phyloP scores from a whole-genome alignment of 2,113 vertebrate species.

The Scomber japonicus region DNA sequence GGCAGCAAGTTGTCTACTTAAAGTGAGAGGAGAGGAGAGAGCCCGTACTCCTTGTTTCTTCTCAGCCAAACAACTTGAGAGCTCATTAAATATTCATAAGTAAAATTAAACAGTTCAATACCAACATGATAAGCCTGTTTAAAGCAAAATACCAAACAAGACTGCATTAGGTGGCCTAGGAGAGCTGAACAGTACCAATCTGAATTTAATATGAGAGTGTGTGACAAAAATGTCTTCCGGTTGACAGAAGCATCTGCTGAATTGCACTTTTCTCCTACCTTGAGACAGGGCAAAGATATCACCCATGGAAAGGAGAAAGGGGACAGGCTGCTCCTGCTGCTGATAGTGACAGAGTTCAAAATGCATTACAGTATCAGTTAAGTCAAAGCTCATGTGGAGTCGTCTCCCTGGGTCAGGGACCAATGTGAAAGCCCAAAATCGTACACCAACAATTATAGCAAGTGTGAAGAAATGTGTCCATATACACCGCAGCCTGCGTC shows the following conservation, averaged over 20 bases:
- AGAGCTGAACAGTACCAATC: conserved; percentile 5
- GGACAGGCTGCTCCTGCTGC: conserved; percentile 38
- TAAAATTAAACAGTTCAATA: conserved; percentile 61
- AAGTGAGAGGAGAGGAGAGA: conserved; percentile 1
- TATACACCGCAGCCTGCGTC: conserved; percentile 20
- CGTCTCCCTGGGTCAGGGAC: conserved; percentile 28
- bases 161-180: not conserved
- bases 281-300: conserved; percentile 38
- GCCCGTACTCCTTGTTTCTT: not conserved
- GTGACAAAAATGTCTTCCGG: conserved; percentile 38
- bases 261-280: conserved; percentile 57
- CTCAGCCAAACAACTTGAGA: conserved; percentile 43
- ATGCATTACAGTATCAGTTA: conserved; percentile 53
- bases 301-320: conserved; percentile 36
- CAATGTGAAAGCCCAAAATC: conserved; percentile 41
- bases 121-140: conserved; percentile 30
- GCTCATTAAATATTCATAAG: conserved; percentile 61
- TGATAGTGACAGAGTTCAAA: conserved; percentile 47
- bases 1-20: not conserved
- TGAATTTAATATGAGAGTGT: conserved; percentile 17
- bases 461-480: conserved; percentile 17
- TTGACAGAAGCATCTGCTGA: conserved; percentile 53
- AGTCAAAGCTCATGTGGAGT: conserved; percentile 18
- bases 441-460: conserved; percentile 52
- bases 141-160: conserved; percentile 8